Conservation (phyloP, 2,888 invertebrate genomes). For the Drosophila meridiana region DNA sequence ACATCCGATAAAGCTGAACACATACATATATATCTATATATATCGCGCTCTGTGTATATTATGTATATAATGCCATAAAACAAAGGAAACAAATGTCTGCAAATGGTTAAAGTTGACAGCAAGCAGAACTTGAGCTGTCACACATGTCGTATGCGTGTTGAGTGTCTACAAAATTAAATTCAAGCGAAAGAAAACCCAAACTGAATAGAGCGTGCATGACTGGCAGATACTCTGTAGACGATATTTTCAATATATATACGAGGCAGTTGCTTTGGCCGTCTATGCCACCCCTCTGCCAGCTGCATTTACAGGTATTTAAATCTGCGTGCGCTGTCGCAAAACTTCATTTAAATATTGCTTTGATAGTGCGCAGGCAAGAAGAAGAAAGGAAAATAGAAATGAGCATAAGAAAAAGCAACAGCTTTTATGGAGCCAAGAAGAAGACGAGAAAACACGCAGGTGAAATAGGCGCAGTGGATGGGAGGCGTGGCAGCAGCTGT, state of each 20-base stretch:
- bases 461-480: constrained; percentile 35
- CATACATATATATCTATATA: neutral
- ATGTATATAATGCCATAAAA: constrained; percentile 37
- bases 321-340: constrained; percentile 30
- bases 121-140: constrained; percentile 30
- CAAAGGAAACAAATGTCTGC: constrained; percentile 40
- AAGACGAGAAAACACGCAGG: constrained; percentile 18
- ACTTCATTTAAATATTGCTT: constrained; percentile 56
- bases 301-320: constrained; percentile 8
- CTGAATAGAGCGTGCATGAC: neutral
- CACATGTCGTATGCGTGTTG: constrained; percentile 66
- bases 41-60: constrained; percentile 1
- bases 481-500: constrained; percentile 37
- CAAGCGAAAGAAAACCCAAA: constrained; percentile 1
- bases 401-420: constrained; percentile 36
- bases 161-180: constrained; percentile 20
- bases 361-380: constrained; percentile 30
- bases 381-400: neutral
- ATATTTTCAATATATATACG: neutral
- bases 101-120: constrained; percentile 34
- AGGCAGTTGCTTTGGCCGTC: neutral
- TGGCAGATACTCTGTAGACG: neutral
- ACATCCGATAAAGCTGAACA: constrained; percentile 47
- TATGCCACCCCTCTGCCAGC: neutral
- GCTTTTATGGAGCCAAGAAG: constrained; percentile 31